Percentiles rank a stretch among this genome's conserved stretches.
Evolutionary conservation across 2,888 invertebrate genomes (phyloP).

Genomic region (Folsomia manolachei): DNA sequence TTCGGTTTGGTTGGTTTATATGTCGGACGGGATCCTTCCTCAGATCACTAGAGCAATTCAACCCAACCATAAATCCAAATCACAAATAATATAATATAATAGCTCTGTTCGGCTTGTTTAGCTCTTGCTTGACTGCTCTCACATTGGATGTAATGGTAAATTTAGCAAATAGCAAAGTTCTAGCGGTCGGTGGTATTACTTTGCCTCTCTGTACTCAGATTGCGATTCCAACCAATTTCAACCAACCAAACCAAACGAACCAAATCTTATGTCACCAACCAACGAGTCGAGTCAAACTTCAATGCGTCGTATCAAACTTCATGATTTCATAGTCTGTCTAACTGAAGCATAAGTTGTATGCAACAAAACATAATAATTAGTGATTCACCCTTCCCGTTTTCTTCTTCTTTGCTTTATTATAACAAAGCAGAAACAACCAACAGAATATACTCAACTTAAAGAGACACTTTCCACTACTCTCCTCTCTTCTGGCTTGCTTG

Average conservation of each 20-base stretch:
- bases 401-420: neutral
- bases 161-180: neutral
- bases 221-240: too few relatives aligned
- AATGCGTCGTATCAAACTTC: too few relatives aligned
- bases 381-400: neutral
- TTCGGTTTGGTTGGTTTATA: too few relatives aligned
- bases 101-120: too few relatives aligned
- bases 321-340: too few relatives aligned
- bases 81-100: neutral
- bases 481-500: neutral
- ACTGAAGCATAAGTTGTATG: too few relatives aligned
- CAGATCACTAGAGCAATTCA: neutral
- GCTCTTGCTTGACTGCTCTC: neutral
- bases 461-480: neutral
- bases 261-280: neutral
- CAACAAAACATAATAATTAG: conserved; percentile 2
- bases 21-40: neutral
- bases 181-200: too few relatives aligned
- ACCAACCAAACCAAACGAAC: neutral
- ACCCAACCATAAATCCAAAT: conserved; percentile 2
- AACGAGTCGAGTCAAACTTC: neutral
- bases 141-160: neutral
- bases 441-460: neutral
- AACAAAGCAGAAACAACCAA: neutral
- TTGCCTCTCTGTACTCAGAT: too few relatives aligned